These are phyloP conservation scores for Anadara kagoshimensis DNA, from an alignment of 1,140 invertebrate species.

Conservation along the genomic window DNA sequence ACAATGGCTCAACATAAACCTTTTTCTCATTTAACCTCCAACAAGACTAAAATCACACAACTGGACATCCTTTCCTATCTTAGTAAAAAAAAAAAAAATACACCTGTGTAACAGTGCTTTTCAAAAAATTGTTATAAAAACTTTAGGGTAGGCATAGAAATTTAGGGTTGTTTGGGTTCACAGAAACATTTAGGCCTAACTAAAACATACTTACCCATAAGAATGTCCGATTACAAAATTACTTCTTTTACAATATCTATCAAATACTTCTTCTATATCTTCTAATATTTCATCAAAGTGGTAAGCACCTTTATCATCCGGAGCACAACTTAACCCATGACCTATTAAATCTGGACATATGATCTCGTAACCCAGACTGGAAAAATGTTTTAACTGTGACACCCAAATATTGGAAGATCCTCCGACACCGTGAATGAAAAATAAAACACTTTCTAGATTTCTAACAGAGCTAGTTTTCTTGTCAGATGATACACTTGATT, in stretches of 20 bases:
- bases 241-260: conserved; percentile 75
- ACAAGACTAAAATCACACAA: no score
- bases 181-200: no score
- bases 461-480: conserved; percentile 6
- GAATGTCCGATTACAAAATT: conserved; percentile 79
- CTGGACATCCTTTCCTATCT: no score
- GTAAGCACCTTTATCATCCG: conserved; percentile 78
- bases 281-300: conserved; percentile 80
- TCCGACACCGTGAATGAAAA: conserved; percentile 85
- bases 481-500: neutral
- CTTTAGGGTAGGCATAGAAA: no score
- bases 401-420: conserved; percentile 83
- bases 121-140: no score
- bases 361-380: conserved; percentile 80
- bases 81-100: no score
- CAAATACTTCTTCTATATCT: conserved; percentile 80
- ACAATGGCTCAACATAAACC: no score
- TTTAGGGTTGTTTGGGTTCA: no score
- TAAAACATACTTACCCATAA: conserved; percentile 80
- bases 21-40: no score
- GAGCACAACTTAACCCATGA: conserved; percentile 82
- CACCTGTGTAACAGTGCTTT: no score
- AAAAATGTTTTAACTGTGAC: conserved; percentile 80
- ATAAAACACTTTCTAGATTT: conserved; percentile 68
- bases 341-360: conserved; percentile 83